Base-by-base conservation (phyloP, 2,113 vertebrate species). In the Nymphicus hollandicus region DNA sequence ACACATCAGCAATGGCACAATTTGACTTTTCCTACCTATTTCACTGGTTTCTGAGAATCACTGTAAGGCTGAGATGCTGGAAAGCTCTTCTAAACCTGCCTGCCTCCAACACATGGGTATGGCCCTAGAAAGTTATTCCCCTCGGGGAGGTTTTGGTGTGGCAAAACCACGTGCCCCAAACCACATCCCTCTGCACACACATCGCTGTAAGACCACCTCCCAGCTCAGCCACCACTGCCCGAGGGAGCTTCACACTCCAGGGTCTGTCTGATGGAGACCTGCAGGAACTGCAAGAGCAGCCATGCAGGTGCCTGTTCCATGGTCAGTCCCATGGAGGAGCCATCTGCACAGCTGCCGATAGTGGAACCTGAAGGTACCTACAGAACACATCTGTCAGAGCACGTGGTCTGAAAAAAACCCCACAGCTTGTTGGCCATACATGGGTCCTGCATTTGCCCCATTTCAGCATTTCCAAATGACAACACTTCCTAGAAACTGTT, bases 71-170 rank as follows among this genome's bases (percentile, higher is more conserved):
- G 3, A 56, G 58, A 35, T 2, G 3, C 25, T 60, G 44, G 60
- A 65, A 80, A 56, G 77, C 63, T 80, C 72, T 76, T 28, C 33
- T 1, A 76, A 66, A 52, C 28, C 50, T 27, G 41, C 25, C n/a
- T 64, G 52, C 58, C 27, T 69, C 44, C 14, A 37, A 3, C 35
- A 33, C 1, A 0, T 0, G 3, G 13, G 3, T 13, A n/a, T 2
- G 12, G 53, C 39, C 47, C 64, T 33, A 5, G 7, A 2, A 47
- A 56, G 16, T 17, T 13, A 60, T 15, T 49, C 15, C 47, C 18
- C 46, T 7, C 4, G 24, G 15, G 13, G 22, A 72, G n/a, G 78
- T 33, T 72, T 39, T 10, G 10, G 6, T 20, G 41, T 66, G 72
- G 60, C 53, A 82, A 93, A 44, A 35, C n/a, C 11, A 35, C 8